A percentile compares a stretch with the other conserved stretches of the same genome.
These are phyloP conservation scores for Silurus asotus DNA, from an alignment of 2,113 vertebrate species.

Conservation along the genomic window DNA sequence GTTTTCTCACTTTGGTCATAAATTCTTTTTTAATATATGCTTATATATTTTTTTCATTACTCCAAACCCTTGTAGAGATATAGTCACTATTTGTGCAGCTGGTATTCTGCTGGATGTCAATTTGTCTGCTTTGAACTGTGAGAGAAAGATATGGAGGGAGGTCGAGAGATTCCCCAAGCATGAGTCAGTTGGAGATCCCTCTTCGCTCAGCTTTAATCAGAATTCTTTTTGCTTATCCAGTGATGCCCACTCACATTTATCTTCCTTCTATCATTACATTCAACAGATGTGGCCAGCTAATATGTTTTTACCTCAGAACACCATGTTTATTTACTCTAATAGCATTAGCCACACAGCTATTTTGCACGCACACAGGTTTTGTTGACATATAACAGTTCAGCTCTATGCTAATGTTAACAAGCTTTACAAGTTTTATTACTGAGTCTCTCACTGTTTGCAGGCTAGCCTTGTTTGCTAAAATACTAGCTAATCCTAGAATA, in stretches of 20 bases:
- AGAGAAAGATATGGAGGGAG: slow-evolving; percentile 26
- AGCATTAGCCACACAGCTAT: slow-evolving; percentile 4
- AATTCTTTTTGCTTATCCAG: not conserved
- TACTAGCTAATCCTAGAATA: not conserved
- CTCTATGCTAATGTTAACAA: not conserved
- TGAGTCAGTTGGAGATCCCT: slow-evolving; percentile 51
- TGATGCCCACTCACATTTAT: slow-evolving; percentile 14
- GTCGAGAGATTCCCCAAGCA: slow-evolving; percentile 38
- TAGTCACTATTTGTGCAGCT: slow-evolving; percentile 27
- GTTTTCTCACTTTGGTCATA: not conserved
- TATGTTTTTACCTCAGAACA: not conserved
- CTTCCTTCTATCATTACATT: not conserved
- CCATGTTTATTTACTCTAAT: slow-evolving; percentile 1
- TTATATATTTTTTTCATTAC: slow-evolving; percentile 14
- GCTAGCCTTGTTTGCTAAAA: not conserved
- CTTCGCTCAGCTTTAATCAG: slow-evolving; percentile 23
- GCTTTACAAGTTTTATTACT: not conserved
- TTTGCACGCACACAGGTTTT: not conserved
- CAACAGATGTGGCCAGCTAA: not conserved
- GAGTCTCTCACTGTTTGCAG: not conserved
- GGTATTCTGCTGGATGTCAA: slow-evolving; percentile 42
- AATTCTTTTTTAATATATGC: not conserved
- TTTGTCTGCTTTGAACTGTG: slow-evolving; percentile 25
- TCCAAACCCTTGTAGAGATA: slow-evolving; percentile 9
- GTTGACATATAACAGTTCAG: slow-evolving; percentile 8